Evolutionary conservation across 2,888 invertebrate species (phyloP), one percentile per base, ranked within the genome.

Genomic region (Drosophila tanythrix): DNA sequence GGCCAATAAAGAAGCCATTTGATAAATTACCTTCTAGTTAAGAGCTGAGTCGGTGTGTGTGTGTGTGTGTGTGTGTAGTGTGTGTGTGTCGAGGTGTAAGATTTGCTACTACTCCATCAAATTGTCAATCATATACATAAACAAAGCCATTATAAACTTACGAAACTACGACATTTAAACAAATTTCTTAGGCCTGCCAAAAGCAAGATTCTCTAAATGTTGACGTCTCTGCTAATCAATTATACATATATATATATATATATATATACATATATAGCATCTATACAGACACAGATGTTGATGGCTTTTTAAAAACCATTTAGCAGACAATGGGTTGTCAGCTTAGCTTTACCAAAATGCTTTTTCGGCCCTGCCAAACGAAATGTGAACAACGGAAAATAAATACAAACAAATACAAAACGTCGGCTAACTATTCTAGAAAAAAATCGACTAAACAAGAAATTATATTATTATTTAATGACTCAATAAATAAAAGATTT

Each of bases 401-500:
- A 29, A 38, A 29, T 40, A 40, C 11, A 13, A 13, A 46, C 25
- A 25, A 15, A 46, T 25, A 29, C 51, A 51, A 51, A 51, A 29
- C 51, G 29, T 27, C 50, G 50, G 18, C 50, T 18, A 48, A 25
- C 10, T 18, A 18, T 27, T 27, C 10, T 25, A 2, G 27, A 27
- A 52, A 33, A 36, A 8, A 38, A 25, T 11, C 13, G 6, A 25
- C 60, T 66, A 72, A 86, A 70, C 70, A 78, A 70, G 83, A 65
- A 78, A 77, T 80, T 83, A 81, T 81, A 89, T 83, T 83, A 83
- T 73, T 83, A 78, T 87, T 87, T 87, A 84, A 84, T 84, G 84
- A 81, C 84, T 84, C 72, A 89, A 84, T 87, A 89, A 87, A 84
- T 87, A 83, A 67, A 80, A 58, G 71, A 67, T 70, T 51, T 65